phyloP scores from a whole-genome alignment of 1,140 invertebrate species.

The Vollenhovia emeryi region DNA sequence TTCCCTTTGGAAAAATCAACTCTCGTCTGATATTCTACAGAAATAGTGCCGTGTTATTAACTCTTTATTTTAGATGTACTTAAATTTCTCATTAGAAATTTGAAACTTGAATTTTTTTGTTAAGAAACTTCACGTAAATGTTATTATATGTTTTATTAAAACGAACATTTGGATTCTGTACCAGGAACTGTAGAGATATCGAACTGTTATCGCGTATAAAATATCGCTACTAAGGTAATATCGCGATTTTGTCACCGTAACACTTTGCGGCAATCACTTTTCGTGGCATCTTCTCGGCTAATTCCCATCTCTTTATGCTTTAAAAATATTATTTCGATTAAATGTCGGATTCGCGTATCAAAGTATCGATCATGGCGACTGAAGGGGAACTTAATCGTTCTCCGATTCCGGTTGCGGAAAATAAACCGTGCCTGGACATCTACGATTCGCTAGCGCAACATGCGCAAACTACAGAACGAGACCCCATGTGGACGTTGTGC shows the following conservation, averaged over 20 bases:
- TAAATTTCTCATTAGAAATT: neutral
- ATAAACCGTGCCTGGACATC: neutral
- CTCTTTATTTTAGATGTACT: neutral
- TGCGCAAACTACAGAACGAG: neutral
- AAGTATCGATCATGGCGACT: neutral
- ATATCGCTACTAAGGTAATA: neutral
- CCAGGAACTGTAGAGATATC: neutral
- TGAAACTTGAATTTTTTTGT: neutral
- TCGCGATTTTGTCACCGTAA: neutral
- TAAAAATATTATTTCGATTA: neutral
- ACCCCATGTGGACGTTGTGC: neutral
- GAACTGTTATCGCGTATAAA: neutral
- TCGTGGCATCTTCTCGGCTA: neutral
- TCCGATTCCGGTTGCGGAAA: neutral
- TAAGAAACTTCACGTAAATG: neutral
- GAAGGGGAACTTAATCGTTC: constrained; percentile 11
- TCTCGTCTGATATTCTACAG: neutral
- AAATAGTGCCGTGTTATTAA: constrained; percentile 4
- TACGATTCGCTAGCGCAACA: constrained; percentile 4
- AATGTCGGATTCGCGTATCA: neutral
- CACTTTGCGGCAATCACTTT: neutral
- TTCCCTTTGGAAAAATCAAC: neutral
- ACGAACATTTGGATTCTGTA: neutral
- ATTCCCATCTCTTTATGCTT: neutral
- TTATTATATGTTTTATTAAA: neutral